Conservation (phyloP, 2,797 vertebrate genomes). For the Danio tinwini region DNA sequence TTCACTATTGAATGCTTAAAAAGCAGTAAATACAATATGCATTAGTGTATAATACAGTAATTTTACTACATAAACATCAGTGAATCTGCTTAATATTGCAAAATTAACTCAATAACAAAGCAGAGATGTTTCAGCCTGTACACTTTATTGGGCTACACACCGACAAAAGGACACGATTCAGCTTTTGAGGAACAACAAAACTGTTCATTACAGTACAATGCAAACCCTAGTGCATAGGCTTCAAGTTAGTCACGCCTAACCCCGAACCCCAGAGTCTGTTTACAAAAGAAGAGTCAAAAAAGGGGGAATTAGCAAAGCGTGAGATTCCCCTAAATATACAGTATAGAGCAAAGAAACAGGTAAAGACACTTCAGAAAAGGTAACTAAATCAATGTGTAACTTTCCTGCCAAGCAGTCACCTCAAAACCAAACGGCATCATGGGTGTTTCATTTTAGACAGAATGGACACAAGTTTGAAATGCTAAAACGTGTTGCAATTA, state of each 20-base stretch:
- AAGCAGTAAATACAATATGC: too few relatives aligned
- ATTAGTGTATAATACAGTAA: too few relatives aligned
- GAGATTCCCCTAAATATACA: conserved; percentile 28
- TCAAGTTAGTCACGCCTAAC: conserved; percentile 54
- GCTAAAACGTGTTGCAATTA: neutral
- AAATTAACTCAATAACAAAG: neutral
- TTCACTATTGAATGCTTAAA: too few relatives aligned
- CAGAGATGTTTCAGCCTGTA: conserved; percentile 70
- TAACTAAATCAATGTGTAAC: neutral
- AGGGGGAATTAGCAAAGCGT: conserved; percentile 1
- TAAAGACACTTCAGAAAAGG: neutral
- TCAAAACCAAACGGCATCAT: conserved; percentile 18
- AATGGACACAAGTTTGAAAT: conserved; percentile 19
- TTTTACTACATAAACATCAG: too few relatives aligned
- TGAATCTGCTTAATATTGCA: too few relatives aligned
- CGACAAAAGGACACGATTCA: conserved; percentile 83
- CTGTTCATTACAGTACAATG: conserved; percentile 72
- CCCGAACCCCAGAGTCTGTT: conserved; percentile 23
- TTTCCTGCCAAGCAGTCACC: conserved; percentile 7
- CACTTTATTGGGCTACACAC: conserved; percentile 88
- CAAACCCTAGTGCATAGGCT: conserved; percentile 59
- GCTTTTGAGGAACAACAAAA: conserved; percentile 68
- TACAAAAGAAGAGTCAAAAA: conserved; percentile 26
- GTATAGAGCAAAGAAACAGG: conserved; percentile 25
- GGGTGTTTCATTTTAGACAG: conserved; percentile 4